phyloP scores from a whole-genome alignment of 2,888 invertebrate species.

The Zonitis immaculata region DNA sequence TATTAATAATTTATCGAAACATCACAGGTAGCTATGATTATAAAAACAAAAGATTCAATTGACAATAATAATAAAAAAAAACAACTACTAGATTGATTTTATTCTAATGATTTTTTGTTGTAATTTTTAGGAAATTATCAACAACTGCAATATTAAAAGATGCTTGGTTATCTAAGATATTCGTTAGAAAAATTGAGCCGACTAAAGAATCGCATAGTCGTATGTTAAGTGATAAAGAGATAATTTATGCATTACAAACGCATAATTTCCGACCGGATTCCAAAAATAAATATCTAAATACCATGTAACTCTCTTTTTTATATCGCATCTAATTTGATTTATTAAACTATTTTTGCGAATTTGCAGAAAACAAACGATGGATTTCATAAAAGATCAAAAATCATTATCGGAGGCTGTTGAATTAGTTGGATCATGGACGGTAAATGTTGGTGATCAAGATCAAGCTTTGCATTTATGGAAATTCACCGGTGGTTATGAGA shows the following conservation, averaged over 20 bases:
- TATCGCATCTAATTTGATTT: too few species aligned
- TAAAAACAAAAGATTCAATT: conserved; percentile 9
- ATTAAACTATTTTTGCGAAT: too few species aligned
- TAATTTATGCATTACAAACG: conserved; percentile 91
- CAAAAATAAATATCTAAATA: conserved; percentile 78
- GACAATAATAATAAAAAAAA: not conserved
- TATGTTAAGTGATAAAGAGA: conserved; percentile 93
- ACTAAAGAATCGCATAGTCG: conserved; percentile 95
- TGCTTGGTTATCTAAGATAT: conserved; percentile 84
- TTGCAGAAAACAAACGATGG: conserved; percentile 77
- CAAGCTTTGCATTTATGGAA: conserved; percentile 96
- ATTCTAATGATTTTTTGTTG: not conserved
- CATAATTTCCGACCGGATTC: conserved; percentile 91
- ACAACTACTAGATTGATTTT: not conserved
- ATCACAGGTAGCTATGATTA: conserved; percentile 35
- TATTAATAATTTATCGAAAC: conserved; percentile 35
- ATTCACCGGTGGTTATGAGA: conserved; percentile 88
- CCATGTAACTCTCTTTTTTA: conserved; percentile 69
- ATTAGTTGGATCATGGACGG: conserved; percentile 93
- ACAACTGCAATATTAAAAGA: conserved; percentile 53
- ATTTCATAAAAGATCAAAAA: conserved; percentile 69
- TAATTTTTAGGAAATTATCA: conserved; percentile 36
- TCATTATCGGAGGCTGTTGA: conserved; percentile 66
- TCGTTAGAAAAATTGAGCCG: conserved; percentile 88
- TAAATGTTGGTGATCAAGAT: conserved; percentile 95